Percentiles rank a stretch among this genome's conserved stretches.
phyloP scores from a whole-genome alignment of 2,113 vertebrate genomes.

The Pachyramphus minor region DNA sequence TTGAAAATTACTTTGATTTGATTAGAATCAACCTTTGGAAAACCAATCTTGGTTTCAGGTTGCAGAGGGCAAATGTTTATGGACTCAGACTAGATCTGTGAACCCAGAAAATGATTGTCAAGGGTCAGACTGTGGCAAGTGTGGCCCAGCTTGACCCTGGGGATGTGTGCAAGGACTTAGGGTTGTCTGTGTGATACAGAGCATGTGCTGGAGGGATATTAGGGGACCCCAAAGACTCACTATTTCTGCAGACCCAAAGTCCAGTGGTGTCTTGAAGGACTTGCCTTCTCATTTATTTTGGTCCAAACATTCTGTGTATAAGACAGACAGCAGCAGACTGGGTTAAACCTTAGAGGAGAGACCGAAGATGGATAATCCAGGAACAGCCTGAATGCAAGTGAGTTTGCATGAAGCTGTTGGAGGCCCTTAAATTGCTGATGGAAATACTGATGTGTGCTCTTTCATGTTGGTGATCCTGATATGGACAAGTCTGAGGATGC shows the following conservation, averaged over 20 bases:
- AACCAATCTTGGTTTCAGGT: background rate
- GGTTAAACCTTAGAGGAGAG: background rate
- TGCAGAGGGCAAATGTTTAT: background rate
- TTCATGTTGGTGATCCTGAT: background rate
- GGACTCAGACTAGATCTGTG: background rate
- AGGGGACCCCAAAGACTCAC: background rate
- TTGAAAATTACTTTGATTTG: background rate
- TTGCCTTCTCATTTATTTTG: rapidly evolving
- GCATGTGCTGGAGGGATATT: background rate
- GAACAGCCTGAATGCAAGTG: background rate
- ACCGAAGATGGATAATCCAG: background rate
- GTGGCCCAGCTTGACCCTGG: rapidly evolving
- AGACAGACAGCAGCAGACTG: background rate
- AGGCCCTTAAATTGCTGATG: no score
- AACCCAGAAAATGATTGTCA: background rate
- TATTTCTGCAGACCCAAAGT: background rate
- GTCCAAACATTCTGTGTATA: background rate
- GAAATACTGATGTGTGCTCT: background rate
- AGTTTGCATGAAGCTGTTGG: background rate
- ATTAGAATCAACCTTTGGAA: background rate
- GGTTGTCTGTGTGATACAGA: background rate
- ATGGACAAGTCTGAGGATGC: background rate
- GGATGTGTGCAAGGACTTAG: no score
- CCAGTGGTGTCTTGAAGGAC: background rate
- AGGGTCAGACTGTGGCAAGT: background rate